A percentile compares a stretch with the other conserved stretches of the same genome.
These are phyloP conservation scores for Mimumesa dahlbomi DNA, from an alignment of 2,888 invertebrate species.

Conservation along the genomic window DNA sequence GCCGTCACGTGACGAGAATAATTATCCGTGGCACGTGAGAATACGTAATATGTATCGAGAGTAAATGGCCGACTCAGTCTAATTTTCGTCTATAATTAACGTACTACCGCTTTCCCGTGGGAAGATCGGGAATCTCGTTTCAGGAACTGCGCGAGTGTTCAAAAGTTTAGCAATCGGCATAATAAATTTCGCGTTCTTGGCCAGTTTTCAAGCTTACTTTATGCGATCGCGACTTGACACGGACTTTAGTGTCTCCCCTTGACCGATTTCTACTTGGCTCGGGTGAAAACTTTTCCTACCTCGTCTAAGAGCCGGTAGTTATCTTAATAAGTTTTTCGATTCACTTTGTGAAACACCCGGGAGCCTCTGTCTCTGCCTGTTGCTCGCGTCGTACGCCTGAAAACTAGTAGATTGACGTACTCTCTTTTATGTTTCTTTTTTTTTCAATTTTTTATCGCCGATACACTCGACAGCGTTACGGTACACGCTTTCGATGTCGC, in stretches of 20 bases:
- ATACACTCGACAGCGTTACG: no score
- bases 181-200: slow-evolving; percentile 35
- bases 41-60: no score
- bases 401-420: no score
- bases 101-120: background rate
- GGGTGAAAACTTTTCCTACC: background rate
- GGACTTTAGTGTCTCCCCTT: slow-evolving; percentile 12
- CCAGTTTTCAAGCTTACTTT: slow-evolving; percentile 16
- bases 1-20: background rate
- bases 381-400: slow-evolving; percentile 2
- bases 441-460: no score
- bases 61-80: no score
- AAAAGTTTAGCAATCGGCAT: slow-evolving; percentile 30
- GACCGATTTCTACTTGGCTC: slow-evolving; percentile 38
- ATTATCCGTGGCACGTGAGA: background rate
- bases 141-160: background rate
- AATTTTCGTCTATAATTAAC: no score
- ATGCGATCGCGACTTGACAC: slow-evolving; percentile 3
- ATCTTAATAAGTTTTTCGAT: slow-evolving; percentile 3
- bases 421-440: no score
- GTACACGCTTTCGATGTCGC: no score
- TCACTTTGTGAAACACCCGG: background rate
- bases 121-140: slow-evolving; percentile 2
- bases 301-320: background rate
- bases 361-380: slow-evolving; percentile 27